Percentiles rank a stretch among this genome's conserved stretches.
Conservation (phyloP, 1,140 invertebrate genomes). For the Sinella curviseta region DNA sequence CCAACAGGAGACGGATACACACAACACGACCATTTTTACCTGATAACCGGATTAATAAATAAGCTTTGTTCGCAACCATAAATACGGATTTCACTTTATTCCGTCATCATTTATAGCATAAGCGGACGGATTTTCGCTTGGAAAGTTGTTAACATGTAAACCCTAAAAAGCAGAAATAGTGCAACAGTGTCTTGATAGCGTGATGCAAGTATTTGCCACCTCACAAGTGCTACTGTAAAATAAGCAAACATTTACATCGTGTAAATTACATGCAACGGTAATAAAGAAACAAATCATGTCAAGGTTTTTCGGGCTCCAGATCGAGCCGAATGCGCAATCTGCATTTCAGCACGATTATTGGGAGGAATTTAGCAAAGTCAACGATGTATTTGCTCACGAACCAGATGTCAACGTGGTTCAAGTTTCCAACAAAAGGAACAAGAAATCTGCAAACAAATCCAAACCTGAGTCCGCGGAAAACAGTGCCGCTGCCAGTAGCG, state of each 20-base stretch:
- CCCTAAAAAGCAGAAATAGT: too few species aligned
- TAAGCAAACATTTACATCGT: background rate
- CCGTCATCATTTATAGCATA: too few species aligned
- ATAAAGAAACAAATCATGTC: background rate
- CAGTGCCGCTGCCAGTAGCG: background rate
- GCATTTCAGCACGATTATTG: constrained; percentile 35
- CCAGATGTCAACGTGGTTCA: background rate
- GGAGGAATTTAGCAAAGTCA: constrained; percentile 34
- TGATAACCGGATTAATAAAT: too few species aligned
- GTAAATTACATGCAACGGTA: background rate
- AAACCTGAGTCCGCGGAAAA: constrained; percentile 14
- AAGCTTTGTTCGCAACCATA: too few species aligned
- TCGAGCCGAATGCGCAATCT: constrained; percentile 26
- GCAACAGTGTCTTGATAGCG: too few species aligned
- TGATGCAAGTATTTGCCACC: too few species aligned
- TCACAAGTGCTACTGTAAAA: too few species aligned
- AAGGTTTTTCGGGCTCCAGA: background rate
- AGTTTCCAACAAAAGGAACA: background rate
- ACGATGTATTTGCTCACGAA: constrained; percentile 26
- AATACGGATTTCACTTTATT: too few species aligned
- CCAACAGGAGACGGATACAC: too few species aligned
- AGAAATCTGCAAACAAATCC: background rate
- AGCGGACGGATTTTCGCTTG: too few species aligned
- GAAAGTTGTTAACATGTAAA: too few species aligned
- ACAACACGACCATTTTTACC: too few species aligned